phyloP scores from a whole-genome alignment of 1,140 invertebrate species.

The Bombus balteatus region DNA sequence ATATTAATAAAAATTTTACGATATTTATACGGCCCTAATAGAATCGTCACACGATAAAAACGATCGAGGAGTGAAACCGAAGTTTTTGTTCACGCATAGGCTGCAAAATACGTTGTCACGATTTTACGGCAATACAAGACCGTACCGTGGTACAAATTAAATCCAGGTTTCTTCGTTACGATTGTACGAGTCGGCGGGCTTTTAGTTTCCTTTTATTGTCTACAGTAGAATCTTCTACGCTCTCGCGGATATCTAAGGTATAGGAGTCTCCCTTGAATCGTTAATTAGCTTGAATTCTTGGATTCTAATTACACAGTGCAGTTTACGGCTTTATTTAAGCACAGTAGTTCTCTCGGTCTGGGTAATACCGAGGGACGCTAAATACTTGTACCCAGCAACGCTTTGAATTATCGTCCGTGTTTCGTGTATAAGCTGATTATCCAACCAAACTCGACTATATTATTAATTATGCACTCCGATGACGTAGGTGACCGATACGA shows the following conservation, averaged over 20 bases:
- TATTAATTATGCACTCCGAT: not conserved
- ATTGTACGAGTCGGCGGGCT: slow-evolving; percentile 51
- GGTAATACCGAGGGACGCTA: not conserved
- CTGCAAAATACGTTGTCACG: slow-evolving; percentile 46
- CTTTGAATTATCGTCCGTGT: not conserved
- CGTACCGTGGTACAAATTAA: slow-evolving; percentile 57
- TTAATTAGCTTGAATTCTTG: slow-evolving; percentile 65
- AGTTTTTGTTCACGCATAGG: slow-evolving; percentile 43
- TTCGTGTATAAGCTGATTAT: not conserved
- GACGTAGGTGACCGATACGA: slow-evolving; percentile 68
- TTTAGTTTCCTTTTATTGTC: slow-evolving; percentile 61
- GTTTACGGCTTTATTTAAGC: slow-evolving; percentile 65
- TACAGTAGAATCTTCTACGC: slow-evolving; percentile 37
- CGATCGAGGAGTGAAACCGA: not conserved
- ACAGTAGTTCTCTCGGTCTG: not conserved
- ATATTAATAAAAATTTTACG: not conserved
- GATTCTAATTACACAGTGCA: slow-evolving; percentile 58
- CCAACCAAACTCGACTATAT: not conserved
- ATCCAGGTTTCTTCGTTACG: slow-evolving; percentile 59
- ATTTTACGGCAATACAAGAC: slow-evolving; percentile 33
- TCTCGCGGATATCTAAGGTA: slow-evolving; percentile 50
- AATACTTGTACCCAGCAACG: not conserved
- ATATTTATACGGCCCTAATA: not conserved
- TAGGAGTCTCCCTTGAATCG: slow-evolving; percentile 57
- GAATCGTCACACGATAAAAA: not conserved